Evolutionary conservation across 2,888 invertebrate species (phyloP).

Genomic region (Geophilus truncorum): DNA sequence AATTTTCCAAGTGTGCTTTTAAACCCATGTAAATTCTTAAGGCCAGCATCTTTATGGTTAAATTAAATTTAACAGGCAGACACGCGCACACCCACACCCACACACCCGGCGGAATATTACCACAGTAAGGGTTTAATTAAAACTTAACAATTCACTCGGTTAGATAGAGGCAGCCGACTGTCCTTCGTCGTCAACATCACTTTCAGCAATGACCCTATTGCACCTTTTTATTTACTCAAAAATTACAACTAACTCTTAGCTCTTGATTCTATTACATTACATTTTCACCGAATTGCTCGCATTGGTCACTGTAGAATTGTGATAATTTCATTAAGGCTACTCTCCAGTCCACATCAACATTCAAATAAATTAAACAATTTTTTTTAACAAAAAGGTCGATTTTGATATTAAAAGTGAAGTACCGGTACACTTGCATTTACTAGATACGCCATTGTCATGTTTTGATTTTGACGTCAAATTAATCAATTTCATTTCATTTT

Average conservation of each 20-base stretch:
- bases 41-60: constrained; percentile 11
- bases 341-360: too few species aligned
- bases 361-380: too few species aligned
- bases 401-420: too few species aligned
- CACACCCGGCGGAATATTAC: neutral
- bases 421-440: too few species aligned
- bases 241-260: too few species aligned
- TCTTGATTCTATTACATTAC: neutral
- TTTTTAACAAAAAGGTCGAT: too few species aligned
- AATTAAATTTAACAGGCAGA: constrained; percentile 12
- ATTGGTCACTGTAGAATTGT: neutral
- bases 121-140: constrained; percentile 12
- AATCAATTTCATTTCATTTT: too few species aligned
- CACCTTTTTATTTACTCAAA: neutral
- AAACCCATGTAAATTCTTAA: constrained; percentile 6
- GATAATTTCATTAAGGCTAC: neutral
- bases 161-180: neutral
- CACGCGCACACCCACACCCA: too few species aligned
- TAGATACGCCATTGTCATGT: too few species aligned
- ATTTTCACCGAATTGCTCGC: neutral
- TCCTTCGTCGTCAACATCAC: neutral
- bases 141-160: neutral
- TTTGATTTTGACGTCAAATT: too few species aligned
- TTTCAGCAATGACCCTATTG: neutral
- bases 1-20: neutral